These are phyloP conservation scores for Drosophila rhopaloa DNA, from an alignment of 1,140 invertebrate genomes.

Conservation along the genomic window DNA sequence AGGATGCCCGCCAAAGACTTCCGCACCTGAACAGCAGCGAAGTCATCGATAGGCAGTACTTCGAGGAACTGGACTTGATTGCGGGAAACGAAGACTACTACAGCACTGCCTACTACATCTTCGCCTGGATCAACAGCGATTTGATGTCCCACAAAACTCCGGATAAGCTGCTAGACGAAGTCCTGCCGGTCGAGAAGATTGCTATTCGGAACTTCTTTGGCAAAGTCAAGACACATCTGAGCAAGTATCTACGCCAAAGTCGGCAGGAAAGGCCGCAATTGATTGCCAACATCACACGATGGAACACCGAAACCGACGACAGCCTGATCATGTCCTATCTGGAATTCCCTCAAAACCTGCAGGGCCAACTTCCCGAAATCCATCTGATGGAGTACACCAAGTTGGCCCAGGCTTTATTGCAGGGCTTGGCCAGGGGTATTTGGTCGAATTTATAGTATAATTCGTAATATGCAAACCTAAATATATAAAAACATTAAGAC, in stretches of 20 bases:
- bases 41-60: slow-evolving; percentile 58
- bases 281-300: slow-evolving; percentile 42
- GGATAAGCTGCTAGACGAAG: slow-evolving; percentile 32
- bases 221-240: slow-evolving; percentile 22
- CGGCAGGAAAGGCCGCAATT: slow-evolving; percentile 25
- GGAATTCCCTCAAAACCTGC: slow-evolving; percentile 46
- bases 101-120: slow-evolving; percentile 59
- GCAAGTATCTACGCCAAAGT: slow-evolving; percentile 37
- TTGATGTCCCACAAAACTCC: slow-evolving; percentile 18
- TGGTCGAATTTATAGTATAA: slow-evolving; percentile 7
- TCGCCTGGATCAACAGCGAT: slow-evolving; percentile 48
- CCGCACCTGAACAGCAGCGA: slow-evolving; percentile 37
- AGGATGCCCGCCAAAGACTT: slow-evolving; percentile 24
- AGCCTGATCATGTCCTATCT: slow-evolving; percentile 38
- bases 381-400: slow-evolving; percentile 56
- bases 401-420: slow-evolving; percentile 40
- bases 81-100: slow-evolving; percentile 48
- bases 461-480: neutral
- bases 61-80: slow-evolving; percentile 46
- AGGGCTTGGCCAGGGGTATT: slow-evolving; percentile 36
- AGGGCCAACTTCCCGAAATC: slow-evolving; percentile 46
- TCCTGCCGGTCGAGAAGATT: slow-evolving; percentile 58
- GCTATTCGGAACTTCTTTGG: slow-evolving; percentile 50
- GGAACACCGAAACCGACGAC: slow-evolving; percentile 30
- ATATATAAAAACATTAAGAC: no score